phyloP scores from a whole-genome alignment of 2,888 invertebrate genomes.

The Tenthredo livida region DNA sequence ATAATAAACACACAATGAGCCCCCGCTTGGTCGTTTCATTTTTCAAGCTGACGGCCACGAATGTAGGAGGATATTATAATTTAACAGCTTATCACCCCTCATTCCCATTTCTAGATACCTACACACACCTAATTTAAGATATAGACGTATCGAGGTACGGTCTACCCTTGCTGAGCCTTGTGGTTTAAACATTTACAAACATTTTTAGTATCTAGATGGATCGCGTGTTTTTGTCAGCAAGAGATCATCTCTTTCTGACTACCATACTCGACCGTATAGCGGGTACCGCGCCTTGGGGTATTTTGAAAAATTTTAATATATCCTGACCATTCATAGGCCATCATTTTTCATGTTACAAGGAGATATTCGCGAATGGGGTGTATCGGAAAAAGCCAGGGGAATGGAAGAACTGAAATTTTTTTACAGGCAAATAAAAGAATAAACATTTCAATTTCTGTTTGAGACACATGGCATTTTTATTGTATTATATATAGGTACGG shows the following conservation, averaged over 20 bases:
- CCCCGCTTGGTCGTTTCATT: neutral
- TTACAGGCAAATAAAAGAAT: neutral
- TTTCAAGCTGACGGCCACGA: neutral
- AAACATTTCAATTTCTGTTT: neutral
- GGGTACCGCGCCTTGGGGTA: neutral
- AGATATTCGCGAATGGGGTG: neutral
- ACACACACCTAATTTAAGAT: neutral
- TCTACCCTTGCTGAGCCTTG: neutral
- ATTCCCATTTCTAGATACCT: neutral
- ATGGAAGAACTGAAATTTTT: neutral
- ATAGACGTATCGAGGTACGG: neutral
- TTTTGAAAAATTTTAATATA: neutral
- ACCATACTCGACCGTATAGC: neutral
- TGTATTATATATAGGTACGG: neutral
- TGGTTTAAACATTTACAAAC: neutral
- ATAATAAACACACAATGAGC: neutral
- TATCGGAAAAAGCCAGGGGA: neutral
- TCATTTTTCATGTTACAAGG: neutral
- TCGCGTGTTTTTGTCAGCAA: neutral
- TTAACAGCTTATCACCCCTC: neutral
- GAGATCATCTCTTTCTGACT: slow-evolving; percentile 13
- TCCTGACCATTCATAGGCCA: neutral
- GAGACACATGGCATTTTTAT: neutral
- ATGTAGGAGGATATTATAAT: neutral
- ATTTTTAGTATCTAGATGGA: slow-evolving; percentile 14